A percentile compares a stretch with the other conserved stretches of the same genome.
Conservation (phyloP, 2,888 invertebrate species). For the Sphaerophoria rueppellii region DNA sequence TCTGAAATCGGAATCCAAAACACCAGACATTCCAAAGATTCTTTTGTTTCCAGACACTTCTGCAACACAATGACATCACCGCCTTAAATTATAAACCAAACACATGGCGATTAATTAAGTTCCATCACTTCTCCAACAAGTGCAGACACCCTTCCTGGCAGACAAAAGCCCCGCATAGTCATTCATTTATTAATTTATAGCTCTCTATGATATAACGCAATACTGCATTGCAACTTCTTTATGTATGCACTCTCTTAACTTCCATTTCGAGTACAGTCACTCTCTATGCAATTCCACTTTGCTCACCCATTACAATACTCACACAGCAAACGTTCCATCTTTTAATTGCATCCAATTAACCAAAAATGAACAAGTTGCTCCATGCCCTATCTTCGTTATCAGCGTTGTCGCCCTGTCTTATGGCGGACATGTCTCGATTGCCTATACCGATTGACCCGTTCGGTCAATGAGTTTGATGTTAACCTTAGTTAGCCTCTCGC, state of each 20-base stretch:
- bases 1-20: too few relatives aligned
- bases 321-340: slow-evolving; percentile 16
- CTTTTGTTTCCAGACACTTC: not conserved
- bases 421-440: slow-evolving; percentile 52
- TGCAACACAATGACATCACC: slow-evolving; percentile 46
- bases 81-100: slow-evolving; percentile 21
- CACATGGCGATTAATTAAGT: slow-evolving; percentile 64
- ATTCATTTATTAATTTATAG: slow-evolving; percentile 50
- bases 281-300: slow-evolving; percentile 50
- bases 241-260: slow-evolving; percentile 23
- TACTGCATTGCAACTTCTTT: slow-evolving; percentile 14
- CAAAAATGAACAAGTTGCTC: slow-evolving; percentile 23
- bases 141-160: slow-evolving; percentile 42
- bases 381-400: slow-evolving; percentile 1
- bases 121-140: slow-evolving; percentile 49
- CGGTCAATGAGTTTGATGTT: slow-evolving; percentile 80
- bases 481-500: slow-evolving; percentile 80
- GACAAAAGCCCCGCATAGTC: slow-evolving; percentile 49
- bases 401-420: not conserved
- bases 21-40: not conserved
- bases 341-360: slow-evolving; percentile 69
- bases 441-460: slow-evolving; percentile 76
- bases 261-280: slow-evolving; percentile 5
- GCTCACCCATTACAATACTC: slow-evolving; percentile 21
- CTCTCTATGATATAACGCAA: slow-evolving; percentile 23